phyloP scores from a whole-genome alignment of 2,888 invertebrate species.

The Automeris io region DNA sequence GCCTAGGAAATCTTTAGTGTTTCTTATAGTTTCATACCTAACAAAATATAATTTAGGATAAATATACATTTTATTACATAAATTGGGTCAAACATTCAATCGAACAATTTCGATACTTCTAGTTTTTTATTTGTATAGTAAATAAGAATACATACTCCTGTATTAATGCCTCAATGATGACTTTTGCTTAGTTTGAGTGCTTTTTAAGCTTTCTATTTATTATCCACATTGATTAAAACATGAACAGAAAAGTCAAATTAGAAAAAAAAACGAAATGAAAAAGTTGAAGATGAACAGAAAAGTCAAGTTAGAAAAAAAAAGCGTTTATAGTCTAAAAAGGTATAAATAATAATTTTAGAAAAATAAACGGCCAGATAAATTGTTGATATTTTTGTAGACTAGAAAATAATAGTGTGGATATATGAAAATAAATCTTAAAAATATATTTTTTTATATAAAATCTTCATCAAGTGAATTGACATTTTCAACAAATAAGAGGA shows the following conservation, averaged over 20 bases:
- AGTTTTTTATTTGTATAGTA: conserved; percentile 23
- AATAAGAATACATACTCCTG: conserved; percentile 22
- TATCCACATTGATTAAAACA: background rate
- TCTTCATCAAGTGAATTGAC: too few relatives aligned
- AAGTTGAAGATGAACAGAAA: background rate
- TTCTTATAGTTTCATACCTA: background rate
- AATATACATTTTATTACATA: conserved; percentile 33
- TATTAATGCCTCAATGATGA: conserved; percentile 2
- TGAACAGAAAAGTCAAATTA: background rate
- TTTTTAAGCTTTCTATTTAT: background rate
- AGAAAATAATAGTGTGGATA: background rate
- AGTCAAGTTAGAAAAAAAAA: background rate
- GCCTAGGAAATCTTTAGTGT: background rate
- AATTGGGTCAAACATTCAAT: conserved; percentile 30
- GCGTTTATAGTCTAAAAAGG: too few relatives aligned
- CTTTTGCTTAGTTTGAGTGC: background rate
- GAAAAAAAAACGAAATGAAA: background rate
- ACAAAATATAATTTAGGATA: background rate
- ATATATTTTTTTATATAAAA: too few relatives aligned
- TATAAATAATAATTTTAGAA: background rate
- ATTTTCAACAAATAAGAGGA: too few relatives aligned
- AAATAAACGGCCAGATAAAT: background rate
- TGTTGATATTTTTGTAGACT: background rate
- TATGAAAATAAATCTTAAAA: background rate
- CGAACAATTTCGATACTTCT: conserved; percentile 24